phyloP scores from a whole-genome alignment of 2,797 vertebrate species.

The Sebastes taczanowskii region DNA sequence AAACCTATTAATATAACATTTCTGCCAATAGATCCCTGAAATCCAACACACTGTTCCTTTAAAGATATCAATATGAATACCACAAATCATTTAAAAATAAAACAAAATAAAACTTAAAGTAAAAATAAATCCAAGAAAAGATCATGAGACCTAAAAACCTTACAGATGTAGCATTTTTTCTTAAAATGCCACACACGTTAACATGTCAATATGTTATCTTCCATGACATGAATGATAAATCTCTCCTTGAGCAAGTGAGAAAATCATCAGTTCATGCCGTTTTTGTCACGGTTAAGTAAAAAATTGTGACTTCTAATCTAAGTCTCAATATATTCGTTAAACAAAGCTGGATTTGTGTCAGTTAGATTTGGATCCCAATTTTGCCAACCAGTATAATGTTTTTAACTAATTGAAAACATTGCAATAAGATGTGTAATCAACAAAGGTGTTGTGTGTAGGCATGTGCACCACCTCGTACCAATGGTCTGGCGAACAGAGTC shows the following conservation, averaged over 20 bases:
- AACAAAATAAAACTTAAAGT: neutral
- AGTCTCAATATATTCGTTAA: neutral
- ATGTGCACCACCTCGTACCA: conserved; percentile 60
- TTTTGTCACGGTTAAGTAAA: neutral
- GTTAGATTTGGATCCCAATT: neutral
- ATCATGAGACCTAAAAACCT: neutral
- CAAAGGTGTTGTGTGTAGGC: no score
- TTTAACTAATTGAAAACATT: neutral
- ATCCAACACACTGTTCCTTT: no score
- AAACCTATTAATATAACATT: no score
- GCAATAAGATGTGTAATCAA: neutral
- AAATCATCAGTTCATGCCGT: neutral
- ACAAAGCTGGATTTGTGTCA: neutral
- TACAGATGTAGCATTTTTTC: neutral
- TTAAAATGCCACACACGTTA: neutral
- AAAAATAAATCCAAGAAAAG: no score
- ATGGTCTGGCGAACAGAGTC: conserved; percentile 83
- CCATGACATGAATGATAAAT: neutral
- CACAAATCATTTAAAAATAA: neutral
- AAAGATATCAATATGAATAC: neutral
- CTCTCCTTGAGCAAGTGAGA: neutral
- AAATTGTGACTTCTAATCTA: neutral
- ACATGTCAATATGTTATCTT: neutral
- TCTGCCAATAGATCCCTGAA: no score
- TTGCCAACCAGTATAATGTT: neutral